Evolutionary conservation across 1,140 invertebrate species (phyloP), one percentile per base, ranked within the genome.

Genomic region (Cyrtorhinus lividipennis): DNA sequence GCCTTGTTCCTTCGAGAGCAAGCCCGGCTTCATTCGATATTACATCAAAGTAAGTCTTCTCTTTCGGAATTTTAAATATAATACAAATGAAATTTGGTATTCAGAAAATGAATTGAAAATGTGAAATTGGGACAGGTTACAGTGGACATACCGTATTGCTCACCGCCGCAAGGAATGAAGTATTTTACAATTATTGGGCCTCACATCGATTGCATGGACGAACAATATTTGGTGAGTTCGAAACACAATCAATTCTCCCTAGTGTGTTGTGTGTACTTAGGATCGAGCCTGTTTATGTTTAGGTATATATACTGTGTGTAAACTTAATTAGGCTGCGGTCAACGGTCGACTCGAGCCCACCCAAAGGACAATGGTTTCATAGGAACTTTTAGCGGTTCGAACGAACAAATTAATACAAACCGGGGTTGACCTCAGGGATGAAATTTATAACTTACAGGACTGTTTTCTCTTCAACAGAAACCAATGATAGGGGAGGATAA

Each of bases 171-270:
- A 73, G 86, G 86, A 1, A 85, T 89, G 75, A 90, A 90, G 71
- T 90, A 91, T 72, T 90, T 91, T 71, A 88, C 87, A 0, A 78
- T 90, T 30, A 87, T 90, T 67, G 88, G 87, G 18, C 87, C 88
- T 13, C 85, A 88, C 69, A 88, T 88, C 68, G 88, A 91, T 72
- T 90, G 87, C 70, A 88, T 88, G 86, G 88, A 90, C 64, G 86
- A 90, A 69, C 83, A 88, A 72, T 89, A 87, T 72, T 75, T 90
- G 77, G 87, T 89, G 75, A 78, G 75, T 71, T 53, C 48, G n/a
- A n/a, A n/a, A n/a, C n/a, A n/a, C n/a, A n/a, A n/a, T n/a, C n/a
- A n/a, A n/a, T n/a, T n/a, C n/a, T n/a, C n/a, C n/a, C n/a, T n/a
- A n/a, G n/a, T n/a, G n/a, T n/a, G n/a, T n/a, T n/a, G n/a, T n/a